Conservation (phyloP, 2,797 vertebrate species). For the Salarias fasciatus region DNA sequence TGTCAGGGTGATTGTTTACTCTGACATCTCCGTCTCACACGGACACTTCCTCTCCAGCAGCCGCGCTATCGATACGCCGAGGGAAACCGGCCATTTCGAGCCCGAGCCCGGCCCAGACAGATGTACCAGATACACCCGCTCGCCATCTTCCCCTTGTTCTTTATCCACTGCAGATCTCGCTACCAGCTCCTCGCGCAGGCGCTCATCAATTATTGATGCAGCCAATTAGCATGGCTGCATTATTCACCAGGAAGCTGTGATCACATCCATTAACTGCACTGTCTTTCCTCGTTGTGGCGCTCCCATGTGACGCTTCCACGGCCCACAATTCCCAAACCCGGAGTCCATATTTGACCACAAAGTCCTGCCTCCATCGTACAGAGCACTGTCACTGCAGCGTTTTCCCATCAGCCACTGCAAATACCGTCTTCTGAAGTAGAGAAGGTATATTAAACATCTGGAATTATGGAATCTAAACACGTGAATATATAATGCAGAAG, state of each 20-base stretch:
- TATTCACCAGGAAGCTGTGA: conserved; percentile 80
- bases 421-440: no score
- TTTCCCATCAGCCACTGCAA: no score
- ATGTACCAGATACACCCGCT: conserved; percentile 37
- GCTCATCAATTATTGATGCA: conserved; percentile 86
- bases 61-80: conserved; percentile 33
- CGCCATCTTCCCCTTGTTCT: conserved; percentile 48
- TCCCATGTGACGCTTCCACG: conserved; percentile 38
- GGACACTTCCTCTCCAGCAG: conserved; percentile 45
- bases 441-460: no score
- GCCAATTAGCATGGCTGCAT: conserved; percentile 87
- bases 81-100: conserved; percentile 41
- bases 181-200: conserved; percentile 39
- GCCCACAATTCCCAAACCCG: not conserved
- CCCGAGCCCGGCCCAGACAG: conserved; percentile 30
- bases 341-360: conserved; percentile 5
- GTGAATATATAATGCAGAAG: no score
- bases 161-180: conserved; percentile 32
- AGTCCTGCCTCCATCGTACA: no score
- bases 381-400: no score
- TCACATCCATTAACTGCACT: conserved; percentile 71
- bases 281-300: conserved; percentile 48
- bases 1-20: conserved; percentile 71
- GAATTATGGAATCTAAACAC: no score
- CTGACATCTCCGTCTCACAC: conserved; percentile 60